Evolutionary conservation across 2,888 invertebrate genomes (phyloP).

Genomic region (Atrina japonica): DNA sequence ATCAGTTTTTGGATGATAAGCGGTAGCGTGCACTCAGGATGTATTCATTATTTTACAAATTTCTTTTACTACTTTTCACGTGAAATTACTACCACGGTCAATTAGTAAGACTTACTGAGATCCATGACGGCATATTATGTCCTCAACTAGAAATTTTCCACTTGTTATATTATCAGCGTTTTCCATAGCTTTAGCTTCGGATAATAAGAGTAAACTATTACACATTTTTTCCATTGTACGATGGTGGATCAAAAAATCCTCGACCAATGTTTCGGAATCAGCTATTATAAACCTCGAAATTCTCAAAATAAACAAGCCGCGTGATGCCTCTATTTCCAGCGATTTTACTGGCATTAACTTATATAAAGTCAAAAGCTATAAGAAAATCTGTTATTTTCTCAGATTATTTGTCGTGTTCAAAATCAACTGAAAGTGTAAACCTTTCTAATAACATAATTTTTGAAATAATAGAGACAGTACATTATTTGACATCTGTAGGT

Average conservation of each 20-base stretch:
- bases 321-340: conserved; percentile 17
- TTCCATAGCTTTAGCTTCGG: conserved; percentile 5
- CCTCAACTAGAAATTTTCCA: conserved; percentile 15
- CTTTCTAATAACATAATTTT: conserved; percentile 27
- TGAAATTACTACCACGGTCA: conserved; percentile 27
- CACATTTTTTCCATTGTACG: conserved; percentile 18
- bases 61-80: conserved; percentile 22
- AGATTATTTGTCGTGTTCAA: too few relatives aligned
- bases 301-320: too few relatives aligned
- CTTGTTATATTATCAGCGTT: conserved; percentile 23
- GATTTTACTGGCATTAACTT: conserved; percentile 14
- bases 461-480: conserved; percentile 5
- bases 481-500: conserved; percentile 13
- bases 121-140: conserved; percentile 29
- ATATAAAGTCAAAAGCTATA: conserved; percentile 25
- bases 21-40: conserved; percentile 12
- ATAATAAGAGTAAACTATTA: conserved; percentile 29
- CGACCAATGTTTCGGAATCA: conserved; percentile 12
- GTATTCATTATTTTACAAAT: conserved; percentile 35
- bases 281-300: conserved; percentile 11
- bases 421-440: conserved; percentile 15
- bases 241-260: conserved; percentile 7
- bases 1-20: conserved; percentile 31
- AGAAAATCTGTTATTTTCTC: too few relatives aligned
- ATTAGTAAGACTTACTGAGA: conserved; percentile 23